Base-by-base conservation (phyloP, 2,888 invertebrate species). In the Pollenia griseotomentosa region DNA sequence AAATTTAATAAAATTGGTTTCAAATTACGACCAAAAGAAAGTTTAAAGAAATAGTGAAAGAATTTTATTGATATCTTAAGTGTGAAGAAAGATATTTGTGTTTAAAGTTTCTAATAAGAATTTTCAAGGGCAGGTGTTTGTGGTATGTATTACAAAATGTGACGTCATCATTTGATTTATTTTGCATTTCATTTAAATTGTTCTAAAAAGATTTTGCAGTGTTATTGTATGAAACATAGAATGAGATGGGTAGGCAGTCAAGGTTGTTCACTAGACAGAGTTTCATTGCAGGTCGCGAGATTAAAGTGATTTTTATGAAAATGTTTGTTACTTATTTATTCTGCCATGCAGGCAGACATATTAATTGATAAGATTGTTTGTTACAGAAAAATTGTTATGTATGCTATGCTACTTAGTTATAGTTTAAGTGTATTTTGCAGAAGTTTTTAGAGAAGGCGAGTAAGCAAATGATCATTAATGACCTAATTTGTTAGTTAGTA, bases 1-100 rank as follows among this genome's bases (percentile, higher is more conserved):
- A n/a, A 53, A n/a, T 53, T n/a, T 53, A 53, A 53, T 53, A 53
- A 53, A 53, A 53, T 53, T 16, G 16, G n/a, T 53, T 8, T 53
- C n/a, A 53, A 53, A 53, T 53, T 53, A 53, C 16, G 8, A 16
- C 33, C 0, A 33, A 33, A 33, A 33, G 33, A 33, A 33, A 6
- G 6, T 33, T 33, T 6, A 33, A 33, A 33, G 6, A 33, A 33
- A 6, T 33, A 6, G 33, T 33, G 0, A 33, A 33, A 33, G 33
- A 33, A 33, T 33, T 33, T 33, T 6, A 33, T 5, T 33, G 33
- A 33, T 33, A 33, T 33, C 6, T 33, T 33, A 33, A 6, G 33
- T 33, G 33, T 33, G n/a, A n/a, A 53, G n/a, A 53, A 53, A 53
- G 53, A 14, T 53, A 53, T 53, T 53, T n/a, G 53, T 53, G 14